Conservation (phyloP, 2,797 vertebrate species). For the Cyprinodon diabolis region DNA sequence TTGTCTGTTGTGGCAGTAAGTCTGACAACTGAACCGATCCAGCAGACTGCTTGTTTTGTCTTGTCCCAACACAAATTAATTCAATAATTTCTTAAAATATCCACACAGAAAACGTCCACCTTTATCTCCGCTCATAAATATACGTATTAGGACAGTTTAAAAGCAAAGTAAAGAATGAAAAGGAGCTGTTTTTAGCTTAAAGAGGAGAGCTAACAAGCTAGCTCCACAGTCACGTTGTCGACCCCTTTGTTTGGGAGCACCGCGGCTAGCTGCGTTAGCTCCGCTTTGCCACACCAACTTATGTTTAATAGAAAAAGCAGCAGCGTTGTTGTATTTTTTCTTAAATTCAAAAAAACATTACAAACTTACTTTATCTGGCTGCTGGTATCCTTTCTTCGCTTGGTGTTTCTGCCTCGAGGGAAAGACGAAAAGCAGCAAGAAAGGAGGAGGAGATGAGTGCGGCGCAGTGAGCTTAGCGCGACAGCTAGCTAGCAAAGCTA, state of each 20-base stretch:
- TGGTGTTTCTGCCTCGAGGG: conserved; percentile 42
- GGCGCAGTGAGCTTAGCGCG: conserved; percentile 66
- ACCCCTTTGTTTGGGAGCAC: conserved; percentile 86
- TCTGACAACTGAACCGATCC: conserved; percentile 69
- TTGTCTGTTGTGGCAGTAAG: conserved; percentile 77
- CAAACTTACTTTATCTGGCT: conserved; percentile 59
- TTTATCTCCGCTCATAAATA: fast-evolving
- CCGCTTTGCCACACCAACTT: conserved; percentile 56
- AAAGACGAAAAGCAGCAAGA: conserved; percentile 63
- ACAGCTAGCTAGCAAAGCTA: conserved; percentile 71
- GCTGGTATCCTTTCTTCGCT: conserved; percentile 38
- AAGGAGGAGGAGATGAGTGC: conserved; percentile 41
- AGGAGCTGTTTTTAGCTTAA: conserved; percentile 58
- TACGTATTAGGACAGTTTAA: fast-evolving
- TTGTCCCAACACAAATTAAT: conserved; percentile 3
- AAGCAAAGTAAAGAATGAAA: background rate
- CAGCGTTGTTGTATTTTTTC: conserved; percentile 3
- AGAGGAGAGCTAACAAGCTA: conserved; percentile 66
- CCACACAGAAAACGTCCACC: fast-evolving
- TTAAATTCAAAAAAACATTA: conserved; percentile 38
- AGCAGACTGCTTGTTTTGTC: conserved; percentile 48
- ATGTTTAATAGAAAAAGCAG: conserved; percentile 9
- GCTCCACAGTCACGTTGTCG: conserved; percentile 84
- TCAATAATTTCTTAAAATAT: background rate
- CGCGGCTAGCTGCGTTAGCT: conserved; percentile 70